A percentile compares a stretch with the other conserved stretches of the same genome.
Evolutionary conservation across 37 sponge, comb jelly and placozoan genomes (phyloP).

Genomic region (Crambe crambe): DNA sequence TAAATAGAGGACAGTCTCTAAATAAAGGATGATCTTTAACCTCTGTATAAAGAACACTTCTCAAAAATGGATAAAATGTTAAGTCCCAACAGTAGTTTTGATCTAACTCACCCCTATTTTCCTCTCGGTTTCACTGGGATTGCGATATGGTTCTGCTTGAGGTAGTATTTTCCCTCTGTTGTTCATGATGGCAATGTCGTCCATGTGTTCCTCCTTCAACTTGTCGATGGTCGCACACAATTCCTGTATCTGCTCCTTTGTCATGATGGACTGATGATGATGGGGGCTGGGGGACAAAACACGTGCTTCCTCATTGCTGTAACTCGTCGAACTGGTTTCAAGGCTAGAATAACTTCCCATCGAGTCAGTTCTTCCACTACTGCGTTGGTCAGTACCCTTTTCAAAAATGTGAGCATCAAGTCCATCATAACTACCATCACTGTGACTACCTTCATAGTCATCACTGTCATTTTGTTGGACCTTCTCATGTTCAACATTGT

Average conservation of each 20-base stretch:
- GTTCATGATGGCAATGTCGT: background rate
- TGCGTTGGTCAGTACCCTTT: background rate
- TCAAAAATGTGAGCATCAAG: background rate
- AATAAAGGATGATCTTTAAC: too few species aligned
- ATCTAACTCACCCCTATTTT: background rate
- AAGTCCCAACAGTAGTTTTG: too few species aligned
- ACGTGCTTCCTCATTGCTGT: background rate
- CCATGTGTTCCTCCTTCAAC: background rate
- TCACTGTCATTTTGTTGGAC: background rate
- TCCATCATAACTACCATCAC: background rate
- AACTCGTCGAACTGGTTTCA: background rate
- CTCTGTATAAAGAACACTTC: too few species aligned
- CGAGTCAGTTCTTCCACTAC: background rate
- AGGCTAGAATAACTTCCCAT: background rate
- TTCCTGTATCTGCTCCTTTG: background rate
- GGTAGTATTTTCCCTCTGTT: background rate
- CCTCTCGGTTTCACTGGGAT: background rate
- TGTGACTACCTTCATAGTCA: background rate
- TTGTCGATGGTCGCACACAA: background rate
- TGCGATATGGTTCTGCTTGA: background rate
- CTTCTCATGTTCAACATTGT: background rate
- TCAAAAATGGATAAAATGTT: too few species aligned
- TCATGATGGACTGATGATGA: background rate
- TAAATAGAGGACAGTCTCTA: background rate
- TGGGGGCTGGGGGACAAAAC: background rate